Evolutionary conservation across 2,113 vertebrate genomes (phyloP), one percentile per base, ranked within the genome.

Genomic region (Hippocampus comes): DNA sequence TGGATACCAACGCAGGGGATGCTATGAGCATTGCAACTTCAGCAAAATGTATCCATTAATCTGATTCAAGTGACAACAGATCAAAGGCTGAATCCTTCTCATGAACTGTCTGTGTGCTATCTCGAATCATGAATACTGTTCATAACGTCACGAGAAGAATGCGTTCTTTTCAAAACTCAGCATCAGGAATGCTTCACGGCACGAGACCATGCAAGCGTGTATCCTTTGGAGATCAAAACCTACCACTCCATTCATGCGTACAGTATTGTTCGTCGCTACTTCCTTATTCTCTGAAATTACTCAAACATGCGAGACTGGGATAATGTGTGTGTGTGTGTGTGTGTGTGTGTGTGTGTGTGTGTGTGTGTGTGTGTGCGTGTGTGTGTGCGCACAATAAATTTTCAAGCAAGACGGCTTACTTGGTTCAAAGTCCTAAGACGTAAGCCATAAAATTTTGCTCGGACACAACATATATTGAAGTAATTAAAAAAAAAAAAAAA

Each of bases 61-160:
- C 60, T 51, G 65, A 81, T 69, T 73, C 64, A 82, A 83, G 83
- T 84, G 71, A 74, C 65, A 56, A 70, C 25, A 74, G 81, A 90
- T 88, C 78, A 86, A 87, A 85, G 77, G 51, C 34, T 20, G 27
- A 67, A 78, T 69, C 42, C 1, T 23, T 77, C 79, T 70, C 61
- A 25, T 48, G n/a, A 66, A 48, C n/a, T 46, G 61, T 5, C 38
- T 14, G 42, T 18, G 64, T 25, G 42, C 17, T 48, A 66, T 48
- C 42, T 66, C 48, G 10, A n/a, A 23, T 23, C 20, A 64, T 15
- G 20, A 41, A 17, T 21, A 53, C 46, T 14, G 48, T 34, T 34
- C 12, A 38, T 18, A 41, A 61, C 15, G 5, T 38, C 5, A 55
- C 34, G 18, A 41, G 21, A 25, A 20, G 60, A 41, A 63, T 34